Conservation (phyloP, 2,113 vertebrate genomes). For the Chinchilla lanigera region DNA sequence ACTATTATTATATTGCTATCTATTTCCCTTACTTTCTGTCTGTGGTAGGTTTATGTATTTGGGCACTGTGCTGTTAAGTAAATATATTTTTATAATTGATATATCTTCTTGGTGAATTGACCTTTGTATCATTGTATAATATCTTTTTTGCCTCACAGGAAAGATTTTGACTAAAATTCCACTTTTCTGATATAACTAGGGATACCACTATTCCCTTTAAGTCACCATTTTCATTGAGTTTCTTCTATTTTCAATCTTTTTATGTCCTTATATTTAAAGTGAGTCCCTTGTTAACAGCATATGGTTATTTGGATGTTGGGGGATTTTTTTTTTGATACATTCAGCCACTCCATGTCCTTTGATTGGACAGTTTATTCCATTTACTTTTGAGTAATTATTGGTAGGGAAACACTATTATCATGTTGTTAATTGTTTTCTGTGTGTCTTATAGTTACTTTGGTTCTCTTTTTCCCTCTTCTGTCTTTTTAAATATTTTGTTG, state of each 20-base stretch:
- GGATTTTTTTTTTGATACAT: background rate
- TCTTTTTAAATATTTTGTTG: background rate
- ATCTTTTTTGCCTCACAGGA: background rate
- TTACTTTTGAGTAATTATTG: constrained; percentile 29
- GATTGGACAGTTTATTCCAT: background rate
- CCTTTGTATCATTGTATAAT: background rate
- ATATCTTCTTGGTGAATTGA: background rate
- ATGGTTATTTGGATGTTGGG: background rate
- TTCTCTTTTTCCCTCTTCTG: background rate
- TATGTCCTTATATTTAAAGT: background rate
- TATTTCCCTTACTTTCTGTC: background rate
- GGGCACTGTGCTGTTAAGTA: background rate
- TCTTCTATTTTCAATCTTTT: background rate
- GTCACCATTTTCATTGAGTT: background rate
- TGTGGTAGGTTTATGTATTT: background rate
- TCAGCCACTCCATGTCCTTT: background rate
- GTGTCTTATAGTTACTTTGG: background rate
- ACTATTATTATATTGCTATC: background rate
- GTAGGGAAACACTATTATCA: background rate
- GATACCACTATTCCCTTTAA: background rate
- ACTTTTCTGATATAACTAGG: background rate
- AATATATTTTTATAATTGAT: background rate
- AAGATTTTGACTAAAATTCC: background rate
- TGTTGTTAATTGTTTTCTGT: background rate
- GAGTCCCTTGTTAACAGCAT: background rate